A percentile compares a stretch with the other conserved stretches of the same genome.
Conservation (phyloP, 2,888 invertebrate species). For the Coleophora deauratella region DNA sequence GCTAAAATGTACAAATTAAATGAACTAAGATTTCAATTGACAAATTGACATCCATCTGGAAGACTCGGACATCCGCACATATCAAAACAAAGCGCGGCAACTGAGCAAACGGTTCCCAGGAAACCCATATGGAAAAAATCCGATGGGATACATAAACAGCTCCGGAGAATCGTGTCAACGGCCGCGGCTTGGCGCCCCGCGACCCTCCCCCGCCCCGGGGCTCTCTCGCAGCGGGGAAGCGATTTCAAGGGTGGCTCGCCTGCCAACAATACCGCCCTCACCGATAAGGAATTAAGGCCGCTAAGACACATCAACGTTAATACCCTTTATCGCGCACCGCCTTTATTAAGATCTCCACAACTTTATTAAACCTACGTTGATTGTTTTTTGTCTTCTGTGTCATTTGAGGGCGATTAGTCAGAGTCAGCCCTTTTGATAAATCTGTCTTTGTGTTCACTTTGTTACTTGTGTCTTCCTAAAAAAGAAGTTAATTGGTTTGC, state of each 20-base stretch:
- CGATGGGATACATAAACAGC: conserved; percentile 55
- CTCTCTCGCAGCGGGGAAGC: conserved; percentile 44
- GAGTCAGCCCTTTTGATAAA: no score
- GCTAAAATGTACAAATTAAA: no score
- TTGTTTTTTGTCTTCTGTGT: conserved; percentile 15
- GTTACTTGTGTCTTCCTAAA: no score
- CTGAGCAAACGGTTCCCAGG: conserved; percentile 45
- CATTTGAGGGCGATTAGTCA: background rate
- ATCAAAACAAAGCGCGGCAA: conserved; percentile 38
- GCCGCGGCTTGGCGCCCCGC: conserved; percentile 45
- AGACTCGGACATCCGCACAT: conserved; percentile 12
- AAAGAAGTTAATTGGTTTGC: no score
- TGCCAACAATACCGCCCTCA: conserved; percentile 41
- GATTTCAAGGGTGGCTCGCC: conserved; percentile 57
- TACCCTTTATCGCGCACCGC: conserved; percentile 46
- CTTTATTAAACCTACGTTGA: conserved; percentile 34
- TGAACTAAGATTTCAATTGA: no score
- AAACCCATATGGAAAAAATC: conserved; percentile 57
- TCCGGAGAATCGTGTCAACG: conserved; percentile 67
- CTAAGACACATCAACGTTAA: conserved; percentile 51
- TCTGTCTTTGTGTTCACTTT: no score
- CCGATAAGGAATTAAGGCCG: conserved; percentile 56
- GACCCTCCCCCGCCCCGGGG: conserved; percentile 20
- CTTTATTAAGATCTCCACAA: conserved; percentile 38
- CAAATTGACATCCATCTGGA: no score